These are phyloP conservation scores for Cyprinodon tularosa DNA, from an alignment of 2,113 vertebrate species.

Conservation along the genomic window DNA sequence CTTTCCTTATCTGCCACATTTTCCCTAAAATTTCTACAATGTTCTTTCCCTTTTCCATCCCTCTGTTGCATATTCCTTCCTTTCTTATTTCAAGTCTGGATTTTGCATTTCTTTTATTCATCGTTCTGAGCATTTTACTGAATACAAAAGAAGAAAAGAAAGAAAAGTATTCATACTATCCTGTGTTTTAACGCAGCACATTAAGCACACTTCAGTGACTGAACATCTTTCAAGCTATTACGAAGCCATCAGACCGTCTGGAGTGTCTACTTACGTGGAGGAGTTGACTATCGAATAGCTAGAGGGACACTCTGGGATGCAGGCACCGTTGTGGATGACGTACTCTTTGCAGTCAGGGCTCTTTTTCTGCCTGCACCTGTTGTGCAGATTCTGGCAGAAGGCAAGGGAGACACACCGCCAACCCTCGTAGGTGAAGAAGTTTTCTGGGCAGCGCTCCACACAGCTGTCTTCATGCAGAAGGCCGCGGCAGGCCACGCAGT, in stretches of 20 bases:
- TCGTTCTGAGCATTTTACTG: neutral
- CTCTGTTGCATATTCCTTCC: neutral
- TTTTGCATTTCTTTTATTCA: neutral
- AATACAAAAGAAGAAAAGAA: neutral
- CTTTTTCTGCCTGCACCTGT: constrained; percentile 80
- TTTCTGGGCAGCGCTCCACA: constrained; percentile 84
- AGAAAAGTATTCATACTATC: neutral
- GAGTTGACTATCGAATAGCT: constrained; percentile 91
- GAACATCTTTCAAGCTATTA: constrained; percentile 10
- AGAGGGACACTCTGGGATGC: constrained; percentile 90
- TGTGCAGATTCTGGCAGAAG: constrained; percentile 92
- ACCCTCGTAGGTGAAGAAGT: constrained; percentile 86
- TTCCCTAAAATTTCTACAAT: neutral
- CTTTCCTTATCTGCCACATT: neutral
- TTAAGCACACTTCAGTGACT: constrained; percentile 12
- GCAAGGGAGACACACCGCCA: constrained; percentile 91
- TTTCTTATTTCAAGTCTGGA: neutral
- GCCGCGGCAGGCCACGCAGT: constrained; percentile 89
- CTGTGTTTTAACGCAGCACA: neutral
- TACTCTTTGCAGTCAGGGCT: constrained; percentile 83
- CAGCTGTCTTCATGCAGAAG: constrained; percentile 83
- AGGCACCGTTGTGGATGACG: constrained; percentile 90
- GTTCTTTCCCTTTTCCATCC: neutral
- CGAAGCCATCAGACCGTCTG: constrained; percentile 15
- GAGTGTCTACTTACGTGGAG: constrained; percentile 85